Percentiles rank a stretch among this genome's conserved stretches.
phyloP scores from a whole-genome alignment of 64 coral and sea anemone species.

The Platygyra sinensis region DNA sequence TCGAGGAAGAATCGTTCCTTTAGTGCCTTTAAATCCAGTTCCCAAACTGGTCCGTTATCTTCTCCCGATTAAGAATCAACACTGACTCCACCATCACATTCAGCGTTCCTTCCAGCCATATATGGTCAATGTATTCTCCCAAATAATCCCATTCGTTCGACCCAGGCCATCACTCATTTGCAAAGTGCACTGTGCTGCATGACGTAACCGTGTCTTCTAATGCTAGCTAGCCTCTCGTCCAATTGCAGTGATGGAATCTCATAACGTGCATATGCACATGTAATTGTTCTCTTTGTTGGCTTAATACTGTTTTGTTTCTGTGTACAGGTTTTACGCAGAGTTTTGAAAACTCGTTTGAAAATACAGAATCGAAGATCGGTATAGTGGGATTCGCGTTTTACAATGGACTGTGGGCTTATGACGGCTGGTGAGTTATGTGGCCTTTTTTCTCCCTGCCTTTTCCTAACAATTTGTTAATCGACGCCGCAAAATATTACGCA shows the following conservation, averaged over 20 bases:
- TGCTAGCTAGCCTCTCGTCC: not conserved
- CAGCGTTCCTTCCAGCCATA: too few relatives aligned
- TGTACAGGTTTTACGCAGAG: constrained; percentile 71
- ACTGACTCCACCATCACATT: too few relatives aligned
- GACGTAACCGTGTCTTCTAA: too few relatives aligned
- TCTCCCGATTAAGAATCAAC: too few relatives aligned
- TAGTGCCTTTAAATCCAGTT: too few relatives aligned
- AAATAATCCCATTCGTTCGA: too few relatives aligned
- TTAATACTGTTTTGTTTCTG: not conserved
- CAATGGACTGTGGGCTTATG: constrained; percentile 90
- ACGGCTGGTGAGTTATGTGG: constrained; percentile 70
- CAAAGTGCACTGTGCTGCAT: too few relatives aligned
- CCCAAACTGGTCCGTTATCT: too few relatives aligned
- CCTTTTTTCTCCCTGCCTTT: not conserved
- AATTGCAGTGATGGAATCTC: not conserved
- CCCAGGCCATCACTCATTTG: too few relatives aligned
- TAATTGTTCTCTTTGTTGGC: not conserved
- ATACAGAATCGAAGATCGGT: constrained; percentile 58
- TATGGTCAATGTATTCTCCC: too few relatives aligned
- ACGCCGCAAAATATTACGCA: too few relatives aligned
- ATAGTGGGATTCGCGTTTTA: constrained; percentile 81
- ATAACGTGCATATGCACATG: not conserved
- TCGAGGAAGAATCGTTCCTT: too few relatives aligned
- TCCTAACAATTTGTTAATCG: not conserved
- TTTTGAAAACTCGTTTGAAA: constrained; percentile 66